phyloP scores from a whole-genome alignment of 2,113 vertebrate genomes.

The Pantherophis guttatus region DNA sequence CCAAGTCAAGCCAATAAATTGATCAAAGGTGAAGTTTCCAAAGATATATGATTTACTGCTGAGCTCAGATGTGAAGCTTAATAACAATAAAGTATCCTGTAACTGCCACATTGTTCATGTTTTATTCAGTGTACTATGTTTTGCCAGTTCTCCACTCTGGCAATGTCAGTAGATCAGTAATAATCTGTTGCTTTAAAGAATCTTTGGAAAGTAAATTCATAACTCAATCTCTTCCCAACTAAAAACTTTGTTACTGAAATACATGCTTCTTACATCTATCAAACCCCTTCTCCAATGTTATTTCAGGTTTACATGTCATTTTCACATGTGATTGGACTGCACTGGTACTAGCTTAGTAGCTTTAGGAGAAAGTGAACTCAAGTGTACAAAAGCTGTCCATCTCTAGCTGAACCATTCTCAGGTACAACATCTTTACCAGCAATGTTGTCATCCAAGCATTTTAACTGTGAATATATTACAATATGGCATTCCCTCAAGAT shows the following conservation, averaged over 20 bases:
- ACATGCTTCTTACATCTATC: neutral
- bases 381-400: neutral
- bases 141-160: neutral
- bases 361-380: neutral
- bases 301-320: neutral
- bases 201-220: neutral
- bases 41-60: neutral
- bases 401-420: neutral
- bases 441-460: neutral
- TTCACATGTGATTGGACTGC: neutral
- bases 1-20: neutral
- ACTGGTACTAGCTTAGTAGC: neutral
- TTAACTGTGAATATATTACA: neutral
- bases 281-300: neutral
- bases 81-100: neutral
- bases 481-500: neutral
- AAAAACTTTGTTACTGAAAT: neutral
- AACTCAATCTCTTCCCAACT: neutral
- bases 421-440: neutral
- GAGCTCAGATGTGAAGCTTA: neutral
- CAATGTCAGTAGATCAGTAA: neutral
- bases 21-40: neutral
- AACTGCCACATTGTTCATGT: neutral
- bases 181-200: neutral
- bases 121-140: neutral